A percentile compares a stretch with the other conserved stretches of the same genome.
Conservation (phyloP, 2,113 vertebrate genomes). For the Gnathonemus echidnorhynchus region DNA sequence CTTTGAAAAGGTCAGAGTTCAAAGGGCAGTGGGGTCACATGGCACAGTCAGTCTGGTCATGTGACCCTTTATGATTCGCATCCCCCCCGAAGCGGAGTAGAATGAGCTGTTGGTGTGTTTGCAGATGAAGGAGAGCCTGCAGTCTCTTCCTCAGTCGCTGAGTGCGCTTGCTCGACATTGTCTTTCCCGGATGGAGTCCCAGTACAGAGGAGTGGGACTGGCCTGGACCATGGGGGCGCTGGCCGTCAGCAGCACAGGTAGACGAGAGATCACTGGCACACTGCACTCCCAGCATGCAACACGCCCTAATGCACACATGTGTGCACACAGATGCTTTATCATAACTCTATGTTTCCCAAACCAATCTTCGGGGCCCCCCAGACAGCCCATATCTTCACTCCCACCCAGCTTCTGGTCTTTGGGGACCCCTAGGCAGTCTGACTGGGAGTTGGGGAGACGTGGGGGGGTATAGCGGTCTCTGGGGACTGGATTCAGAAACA, state of each 20-base stretch:
- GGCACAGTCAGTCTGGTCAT: not conserved
- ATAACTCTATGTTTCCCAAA: not conserved
- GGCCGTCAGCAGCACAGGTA: slow-evolving; percentile 64
- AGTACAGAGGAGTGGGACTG: slow-evolving; percentile 55
- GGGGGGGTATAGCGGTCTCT: not conserved
- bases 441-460: not conserved
- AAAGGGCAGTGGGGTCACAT: not conserved
- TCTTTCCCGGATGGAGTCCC: slow-evolving; percentile 62
- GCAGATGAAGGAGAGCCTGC: slow-evolving; percentile 61
- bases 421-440: not conserved
- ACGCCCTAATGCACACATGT: not conserved
- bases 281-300: not conserved
- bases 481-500: not conserved
- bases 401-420: not conserved
- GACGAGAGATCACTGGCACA: not conserved
- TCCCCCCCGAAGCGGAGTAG: not conserved
- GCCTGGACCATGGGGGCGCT: slow-evolving; percentile 56
- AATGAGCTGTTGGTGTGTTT: slow-evolving; percentile 8
- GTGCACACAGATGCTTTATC: not conserved
- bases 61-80: not conserved
- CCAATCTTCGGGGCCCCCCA: not conserved
- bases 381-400: not conserved
- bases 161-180: slow-evolving; percentile 59
- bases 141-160: slow-evolving; percentile 62
- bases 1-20: slow-evolving; percentile 67